phyloP scores from a whole-genome alignment of 2,888 invertebrate genomes.

The Mythimna ferrago region DNA sequence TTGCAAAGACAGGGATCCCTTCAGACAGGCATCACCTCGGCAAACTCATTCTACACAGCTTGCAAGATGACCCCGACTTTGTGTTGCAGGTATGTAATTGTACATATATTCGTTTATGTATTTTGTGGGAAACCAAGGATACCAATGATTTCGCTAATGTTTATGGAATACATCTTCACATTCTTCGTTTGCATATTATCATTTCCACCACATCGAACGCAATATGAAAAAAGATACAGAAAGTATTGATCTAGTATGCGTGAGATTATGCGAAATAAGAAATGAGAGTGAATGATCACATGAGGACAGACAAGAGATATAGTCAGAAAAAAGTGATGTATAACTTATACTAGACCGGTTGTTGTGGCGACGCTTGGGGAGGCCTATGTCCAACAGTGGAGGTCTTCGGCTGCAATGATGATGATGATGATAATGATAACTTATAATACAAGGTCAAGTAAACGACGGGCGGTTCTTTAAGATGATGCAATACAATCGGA shows the following conservation, averaged over 20 bases:
- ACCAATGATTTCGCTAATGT: neutral
- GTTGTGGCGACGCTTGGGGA: no score
- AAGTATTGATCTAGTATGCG: no score
- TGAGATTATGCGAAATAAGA: no score
- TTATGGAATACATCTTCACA: neutral
- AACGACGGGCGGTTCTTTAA: neutral
- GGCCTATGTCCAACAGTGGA: no score
- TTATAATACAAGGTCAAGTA: neutral
- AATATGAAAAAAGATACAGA: no score
- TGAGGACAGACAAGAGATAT: no score
- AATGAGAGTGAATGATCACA: no score
- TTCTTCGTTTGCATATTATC: neutral
- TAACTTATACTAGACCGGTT: no score
- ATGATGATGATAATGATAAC: no score
- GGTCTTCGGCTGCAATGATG: no score
- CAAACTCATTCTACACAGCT: slow-evolving; percentile 75
- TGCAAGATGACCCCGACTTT: slow-evolving; percentile 77
- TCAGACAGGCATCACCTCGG: slow-evolving; percentile 78
- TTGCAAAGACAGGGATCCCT: slow-evolving; percentile 75
- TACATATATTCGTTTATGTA: neutral
- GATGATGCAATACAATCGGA: neutral
- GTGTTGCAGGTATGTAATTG: slow-evolving; percentile 75
- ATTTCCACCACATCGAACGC: no score
- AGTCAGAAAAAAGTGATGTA: no score
- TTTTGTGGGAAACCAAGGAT: neutral